phyloP scores from a whole-genome alignment of 1,140 invertebrate genomes.

The Papilio helenus region DNA sequence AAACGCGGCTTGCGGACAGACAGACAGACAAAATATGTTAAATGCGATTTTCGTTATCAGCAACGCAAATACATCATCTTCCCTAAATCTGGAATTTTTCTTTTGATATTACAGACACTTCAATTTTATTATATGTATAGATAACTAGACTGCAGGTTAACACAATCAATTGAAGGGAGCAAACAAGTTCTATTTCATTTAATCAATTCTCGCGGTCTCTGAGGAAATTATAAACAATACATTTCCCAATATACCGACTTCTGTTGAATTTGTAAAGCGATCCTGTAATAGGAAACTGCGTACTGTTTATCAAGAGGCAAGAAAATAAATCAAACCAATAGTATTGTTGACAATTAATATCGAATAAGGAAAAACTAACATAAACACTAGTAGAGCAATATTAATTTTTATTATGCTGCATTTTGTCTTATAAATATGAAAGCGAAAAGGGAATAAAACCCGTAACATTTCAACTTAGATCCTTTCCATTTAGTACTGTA shows the following conservation, averaged over 20 bases:
- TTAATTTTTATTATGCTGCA: not conserved
- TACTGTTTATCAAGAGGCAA: conserved; percentile 7
- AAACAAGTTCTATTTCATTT: conserved; percentile 48
- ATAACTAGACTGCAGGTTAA: conserved; percentile 39
- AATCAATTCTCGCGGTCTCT: conserved; percentile 57
- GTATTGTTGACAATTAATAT: not conserved
- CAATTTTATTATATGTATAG: too few species aligned
- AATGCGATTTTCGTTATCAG: too few species aligned
- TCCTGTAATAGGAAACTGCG: conserved; percentile 37
- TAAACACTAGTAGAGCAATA: not conserved
- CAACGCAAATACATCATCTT: too few species aligned
- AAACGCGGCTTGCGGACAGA: too few species aligned
- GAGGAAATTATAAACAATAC: conserved; percentile 67
- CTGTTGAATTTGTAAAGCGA: conserved; percentile 42
- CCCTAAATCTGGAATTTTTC: too few species aligned
- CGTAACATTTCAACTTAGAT: too few species aligned
- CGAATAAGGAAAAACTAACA: not conserved
- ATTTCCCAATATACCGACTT: conserved; percentile 58
- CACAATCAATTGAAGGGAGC: conserved; percentile 54
- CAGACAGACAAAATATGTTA: too few species aligned
- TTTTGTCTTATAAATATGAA: too few species aligned
- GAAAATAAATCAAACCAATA: not conserved
- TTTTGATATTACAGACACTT: too few species aligned
- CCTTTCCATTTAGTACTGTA: too few species aligned
- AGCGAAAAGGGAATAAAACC: too few species aligned